Percentiles rank a stretch among this genome's conserved stretches.
These are phyloP conservation scores for Nomada fabriciana DNA, from an alignment of 2,888 invertebrate genomes.

Conservation along the genomic window DNA sequence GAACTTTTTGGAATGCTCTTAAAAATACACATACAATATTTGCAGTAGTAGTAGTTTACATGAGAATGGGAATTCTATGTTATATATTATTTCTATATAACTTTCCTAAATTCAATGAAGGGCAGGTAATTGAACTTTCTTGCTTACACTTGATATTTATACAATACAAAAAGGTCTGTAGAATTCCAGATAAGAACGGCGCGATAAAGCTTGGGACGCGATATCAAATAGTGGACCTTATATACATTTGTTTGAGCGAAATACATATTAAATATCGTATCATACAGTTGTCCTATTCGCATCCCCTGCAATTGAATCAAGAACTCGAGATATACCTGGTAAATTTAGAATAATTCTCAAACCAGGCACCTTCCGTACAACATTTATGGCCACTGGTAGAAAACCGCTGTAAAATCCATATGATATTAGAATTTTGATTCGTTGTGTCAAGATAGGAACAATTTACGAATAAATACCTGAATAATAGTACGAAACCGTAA, in stretches of 20 bases:
- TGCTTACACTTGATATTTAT: slow-evolving; percentile 48
- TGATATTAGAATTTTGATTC: slow-evolving; percentile 37
- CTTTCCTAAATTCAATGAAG: slow-evolving; percentile 25
- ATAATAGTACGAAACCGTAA: slow-evolving; percentile 96
- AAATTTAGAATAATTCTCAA: slow-evolving; percentile 95
- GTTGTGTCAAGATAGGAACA: not conserved
- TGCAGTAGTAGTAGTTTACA: slow-evolving; percentile 25
- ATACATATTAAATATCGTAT: slow-evolving; percentile 73
- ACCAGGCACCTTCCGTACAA: slow-evolving; percentile 96
- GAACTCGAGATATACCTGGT: slow-evolving; percentile 94
- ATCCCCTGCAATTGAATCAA: slow-evolving; percentile 93
- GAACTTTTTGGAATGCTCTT: slow-evolving; percentile 43
- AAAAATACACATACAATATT: slow-evolving; percentile 21
- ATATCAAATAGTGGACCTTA: slow-evolving; percentile 64
- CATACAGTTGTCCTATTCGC: slow-evolving; percentile 93
- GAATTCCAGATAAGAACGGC: slow-evolving; percentile 49
- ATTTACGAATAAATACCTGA: slow-evolving; percentile 87
- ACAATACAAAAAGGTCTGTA: slow-evolving; percentile 54
- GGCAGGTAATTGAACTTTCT: slow-evolving; percentile 30
- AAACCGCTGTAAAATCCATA: slow-evolving; percentile 92
- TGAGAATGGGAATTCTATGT: slow-evolving; percentile 44
- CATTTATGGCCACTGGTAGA: slow-evolving; percentile 98
- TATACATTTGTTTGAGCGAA: slow-evolving; percentile 72
- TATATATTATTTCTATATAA: slow-evolving; percentile 37
- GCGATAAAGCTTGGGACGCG: slow-evolving; percentile 40